A percentile compares a stretch with the other conserved stretches of the same genome.
These are phyloP conservation scores for Trichacis sp. DNA, from an alignment of 2,888 invertebrate species.

Conservation along the genomic window DNA sequence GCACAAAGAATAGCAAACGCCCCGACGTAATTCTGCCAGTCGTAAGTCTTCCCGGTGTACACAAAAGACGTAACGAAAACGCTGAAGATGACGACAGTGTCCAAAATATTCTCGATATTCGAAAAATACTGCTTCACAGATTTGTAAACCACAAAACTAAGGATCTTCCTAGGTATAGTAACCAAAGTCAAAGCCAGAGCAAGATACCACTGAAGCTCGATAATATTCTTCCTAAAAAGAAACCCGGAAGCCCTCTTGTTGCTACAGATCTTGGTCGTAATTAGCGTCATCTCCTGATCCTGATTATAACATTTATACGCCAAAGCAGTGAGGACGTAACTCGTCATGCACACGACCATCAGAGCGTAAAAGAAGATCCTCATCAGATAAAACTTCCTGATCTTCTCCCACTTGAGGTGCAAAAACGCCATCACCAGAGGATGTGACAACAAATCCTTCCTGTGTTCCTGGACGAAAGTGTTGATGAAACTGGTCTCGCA, in stretches of 20 bases:
- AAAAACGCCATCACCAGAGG: slow-evolving; percentile 70
- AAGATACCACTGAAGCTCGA: slow-evolving; percentile 63
- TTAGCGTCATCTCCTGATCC: slow-evolving; percentile 40
- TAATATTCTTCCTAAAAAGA: slow-evolving; percentile 56
- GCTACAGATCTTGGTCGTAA: slow-evolving; percentile 57
- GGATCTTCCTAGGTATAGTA: slow-evolving; percentile 64
- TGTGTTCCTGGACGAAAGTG: slow-evolving; percentile 68
- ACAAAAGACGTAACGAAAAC: slow-evolving; percentile 64
- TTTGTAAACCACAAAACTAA: slow-evolving; percentile 63
- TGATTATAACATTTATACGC: slow-evolving; percentile 64
- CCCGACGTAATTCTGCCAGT: slow-evolving; percentile 67
- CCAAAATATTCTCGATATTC: slow-evolving; percentile 66
- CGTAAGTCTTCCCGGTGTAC: slow-evolving; percentile 62
- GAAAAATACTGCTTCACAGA: slow-evolving; percentile 65
- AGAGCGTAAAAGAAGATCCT: slow-evolving; percentile 62
- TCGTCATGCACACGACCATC: slow-evolving; percentile 64
- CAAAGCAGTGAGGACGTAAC: slow-evolving; percentile 61
- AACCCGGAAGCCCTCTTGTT: slow-evolving; percentile 56
- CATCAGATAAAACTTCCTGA: slow-evolving; percentile 68
- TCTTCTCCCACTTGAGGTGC: slow-evolving; percentile 70
- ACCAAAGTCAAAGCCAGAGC: slow-evolving; percentile 60
- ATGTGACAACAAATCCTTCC: slow-evolving; percentile 69
- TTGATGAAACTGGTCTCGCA: slow-evolving; percentile 69
- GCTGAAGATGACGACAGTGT: slow-evolving; percentile 61
- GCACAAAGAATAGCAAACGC: slow-evolving; percentile 68